These are phyloP conservation scores for Lochmaea capreae DNA, from an alignment of 2,888 invertebrate species.

Conservation along the genomic window DNA sequence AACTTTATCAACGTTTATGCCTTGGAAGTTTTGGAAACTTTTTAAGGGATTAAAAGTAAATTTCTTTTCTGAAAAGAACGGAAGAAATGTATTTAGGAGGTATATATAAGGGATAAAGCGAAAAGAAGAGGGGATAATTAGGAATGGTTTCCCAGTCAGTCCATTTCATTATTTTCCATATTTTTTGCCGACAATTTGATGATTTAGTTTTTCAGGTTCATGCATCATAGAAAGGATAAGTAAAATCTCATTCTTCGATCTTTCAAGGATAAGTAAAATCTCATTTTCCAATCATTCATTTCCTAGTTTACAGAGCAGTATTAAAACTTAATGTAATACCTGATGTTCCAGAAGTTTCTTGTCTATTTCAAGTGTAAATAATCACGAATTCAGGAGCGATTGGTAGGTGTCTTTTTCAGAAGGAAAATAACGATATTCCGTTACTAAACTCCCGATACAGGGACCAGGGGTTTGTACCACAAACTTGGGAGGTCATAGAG, in stretches of 20 bases:
- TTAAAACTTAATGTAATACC: too few relatives aligned
- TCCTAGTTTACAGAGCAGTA: too few relatives aligned
- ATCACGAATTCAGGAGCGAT: too few relatives aligned
- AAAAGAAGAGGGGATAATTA: slow-evolving; percentile 11
- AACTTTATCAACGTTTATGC: slow-evolving; percentile 56
- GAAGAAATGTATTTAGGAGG: slow-evolving; percentile 26
- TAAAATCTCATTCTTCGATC: not conserved
- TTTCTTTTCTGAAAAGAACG: slow-evolving; percentile 44
- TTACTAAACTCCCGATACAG: too few relatives aligned
- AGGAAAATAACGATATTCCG: too few relatives aligned
- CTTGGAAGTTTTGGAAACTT: slow-evolving; percentile 47
- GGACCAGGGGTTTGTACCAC: too few relatives aligned
- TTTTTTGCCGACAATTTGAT: slow-evolving; percentile 5
- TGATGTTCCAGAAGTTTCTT: too few relatives aligned
- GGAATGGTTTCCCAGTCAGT: slow-evolving; percentile 18
- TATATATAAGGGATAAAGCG: slow-evolving; percentile 33
- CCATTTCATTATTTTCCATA: slow-evolving; percentile 15
- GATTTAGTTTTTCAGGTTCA: not conserved
- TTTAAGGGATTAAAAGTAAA: slow-evolving; percentile 52
- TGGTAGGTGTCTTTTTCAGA: too few relatives aligned
- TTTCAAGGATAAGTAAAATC: not conserved
- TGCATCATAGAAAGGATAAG: not conserved
- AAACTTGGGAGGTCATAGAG: too few relatives aligned
- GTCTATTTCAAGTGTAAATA: too few relatives aligned
- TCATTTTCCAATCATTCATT: too few relatives aligned